Evolutionary conservation across 2,888 invertebrate species (phyloP).

Genomic region (Drosophila hamatofila): DNA sequence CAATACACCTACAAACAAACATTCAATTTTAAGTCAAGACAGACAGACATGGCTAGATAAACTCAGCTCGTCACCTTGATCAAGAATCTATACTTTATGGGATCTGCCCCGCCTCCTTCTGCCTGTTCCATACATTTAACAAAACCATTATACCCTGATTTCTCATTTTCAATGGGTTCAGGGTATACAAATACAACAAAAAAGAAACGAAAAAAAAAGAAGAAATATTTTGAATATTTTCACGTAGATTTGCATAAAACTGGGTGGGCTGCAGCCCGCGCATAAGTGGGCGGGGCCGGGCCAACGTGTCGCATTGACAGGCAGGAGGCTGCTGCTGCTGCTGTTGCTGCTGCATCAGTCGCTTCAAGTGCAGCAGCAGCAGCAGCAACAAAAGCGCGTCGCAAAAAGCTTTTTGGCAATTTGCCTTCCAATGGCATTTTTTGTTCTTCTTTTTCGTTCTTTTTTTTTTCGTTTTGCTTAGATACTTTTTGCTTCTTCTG

Average conservation of each 20-base stretch:
- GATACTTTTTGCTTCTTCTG: not conserved
- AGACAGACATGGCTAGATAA: no score
- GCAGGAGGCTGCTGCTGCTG: conserved; percentile 44
- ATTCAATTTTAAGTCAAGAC: no score
- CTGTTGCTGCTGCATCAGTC: conserved; percentile 56
- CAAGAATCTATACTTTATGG: no score
- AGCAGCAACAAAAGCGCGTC: conserved; percentile 22
- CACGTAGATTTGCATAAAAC: conserved; percentile 79
- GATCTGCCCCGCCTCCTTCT: no score
- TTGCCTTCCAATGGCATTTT: conserved; percentile 64
- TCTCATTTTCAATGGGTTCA: no score
- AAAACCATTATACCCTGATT: no score
- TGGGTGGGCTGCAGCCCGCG: conserved; percentile 17
- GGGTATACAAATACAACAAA: no score
- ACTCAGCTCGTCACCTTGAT: no score
- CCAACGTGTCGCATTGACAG: conserved; percentile 64
- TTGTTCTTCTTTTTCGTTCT: conserved; percentile 10
- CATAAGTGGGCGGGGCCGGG: conserved; percentile 1
- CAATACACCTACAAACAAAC: no score
- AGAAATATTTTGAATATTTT: conserved; percentile 78
- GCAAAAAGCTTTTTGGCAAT: conserved; percentile 78
- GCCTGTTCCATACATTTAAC: no score
- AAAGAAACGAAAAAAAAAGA: conserved; percentile 36
- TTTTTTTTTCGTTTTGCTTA: conserved; percentile 12
- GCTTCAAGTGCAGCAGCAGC: conserved; percentile 50